Evolutionary conservation across 2,888 invertebrate species (phyloP), one percentile per base, ranked within the genome.

Genomic region (Oxyteleia sp.): DNA sequence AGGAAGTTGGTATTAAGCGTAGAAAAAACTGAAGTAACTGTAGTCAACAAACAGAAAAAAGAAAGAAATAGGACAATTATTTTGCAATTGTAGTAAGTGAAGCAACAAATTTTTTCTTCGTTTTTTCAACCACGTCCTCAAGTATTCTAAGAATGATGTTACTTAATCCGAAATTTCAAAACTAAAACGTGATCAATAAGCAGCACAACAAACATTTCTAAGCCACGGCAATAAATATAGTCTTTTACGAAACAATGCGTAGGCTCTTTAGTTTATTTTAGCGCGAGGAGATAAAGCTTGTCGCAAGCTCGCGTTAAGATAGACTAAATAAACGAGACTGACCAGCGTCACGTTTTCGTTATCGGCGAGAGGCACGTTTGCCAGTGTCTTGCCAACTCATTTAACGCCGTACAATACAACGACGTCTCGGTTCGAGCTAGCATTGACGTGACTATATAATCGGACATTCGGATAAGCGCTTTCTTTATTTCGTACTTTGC

Each of bases 371-470:
- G 47, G 64, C 63, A 71, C 71, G 69, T 57, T 66, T 57, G 68
- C 79, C 64, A 64, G 43, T 29, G 49, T 35, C 64, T 59, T 49
- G 55, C 45, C 64, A 64, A 63, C 51, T 61, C 57, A 35, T 49
- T 74, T 55, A 61, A 61, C 26, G 11, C 55, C 61, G 63, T 47
- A 57, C 59, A 66, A 68, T 38, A 68, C 53, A 68, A 63, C 68
- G 74, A 68, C 81, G 68, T 47, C 66, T 72, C 72, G 57, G 64
- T n/a, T 38, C 59, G 41, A 61, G 41, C 29, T 66, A 35, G 32
- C 43, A 55, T 63, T 69, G 64, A 64, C 72, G 68, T 78, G 76
- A 66, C 72, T 82, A 68, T 43, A 79, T 68, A 72, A 82, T 74
- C 74, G 53, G 49, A 49, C 66, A 59, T 61, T 53, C 47, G 72